Conservation (phyloP, 1,140 invertebrate species). For the Dendroctonus ponderosae region DNA sequence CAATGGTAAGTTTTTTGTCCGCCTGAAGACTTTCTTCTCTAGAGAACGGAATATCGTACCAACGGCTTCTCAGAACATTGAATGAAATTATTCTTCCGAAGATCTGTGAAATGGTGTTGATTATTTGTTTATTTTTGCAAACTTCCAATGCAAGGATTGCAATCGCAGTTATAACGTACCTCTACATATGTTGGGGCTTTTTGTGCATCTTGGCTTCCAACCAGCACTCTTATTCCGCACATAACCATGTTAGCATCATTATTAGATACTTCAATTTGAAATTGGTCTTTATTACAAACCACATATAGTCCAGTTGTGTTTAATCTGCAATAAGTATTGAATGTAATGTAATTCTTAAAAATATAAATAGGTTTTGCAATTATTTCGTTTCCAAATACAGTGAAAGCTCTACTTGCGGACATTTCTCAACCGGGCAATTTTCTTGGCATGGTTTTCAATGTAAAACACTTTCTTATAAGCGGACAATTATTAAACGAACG, state of each 20-base stretch:
- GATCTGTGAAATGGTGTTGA: conserved; percentile 50
- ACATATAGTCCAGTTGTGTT: conserved; percentile 89
- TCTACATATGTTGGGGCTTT: conserved; percentile 82
- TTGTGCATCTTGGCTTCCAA: conserved; percentile 84
- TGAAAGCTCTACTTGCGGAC: too few relatives aligned
- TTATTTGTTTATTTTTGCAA: not conserved
- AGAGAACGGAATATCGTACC: conserved; percentile 94
- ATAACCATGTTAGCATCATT: conserved; percentile 86
- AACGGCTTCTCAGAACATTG: conserved; percentile 73
- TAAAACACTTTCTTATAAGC: too few relatives aligned
- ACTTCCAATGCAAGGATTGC: too few relatives aligned
- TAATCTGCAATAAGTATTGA: conserved; percentile 50
- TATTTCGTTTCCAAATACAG: too few relatives aligned
- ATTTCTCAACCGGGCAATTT: too few relatives aligned
- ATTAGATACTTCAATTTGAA: conserved; percentile 86
- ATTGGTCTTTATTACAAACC: conserved; percentile 85
- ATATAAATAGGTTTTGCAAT: too few relatives aligned
- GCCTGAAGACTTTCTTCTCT: conserved; percentile 90
- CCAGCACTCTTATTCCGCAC: conserved; percentile 66
- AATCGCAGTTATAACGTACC: conserved; percentile 37
- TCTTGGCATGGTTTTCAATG: too few relatives aligned
- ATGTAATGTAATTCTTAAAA: not conserved
- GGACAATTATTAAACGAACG: too few relatives aligned
- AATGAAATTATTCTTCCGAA: conserved; percentile 82
- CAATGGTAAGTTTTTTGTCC: conserved; percentile 88